These are phyloP conservation scores for Thrips palmi DNA, from an alignment of 1,140 invertebrate genomes.

Conservation along the genomic window DNA sequence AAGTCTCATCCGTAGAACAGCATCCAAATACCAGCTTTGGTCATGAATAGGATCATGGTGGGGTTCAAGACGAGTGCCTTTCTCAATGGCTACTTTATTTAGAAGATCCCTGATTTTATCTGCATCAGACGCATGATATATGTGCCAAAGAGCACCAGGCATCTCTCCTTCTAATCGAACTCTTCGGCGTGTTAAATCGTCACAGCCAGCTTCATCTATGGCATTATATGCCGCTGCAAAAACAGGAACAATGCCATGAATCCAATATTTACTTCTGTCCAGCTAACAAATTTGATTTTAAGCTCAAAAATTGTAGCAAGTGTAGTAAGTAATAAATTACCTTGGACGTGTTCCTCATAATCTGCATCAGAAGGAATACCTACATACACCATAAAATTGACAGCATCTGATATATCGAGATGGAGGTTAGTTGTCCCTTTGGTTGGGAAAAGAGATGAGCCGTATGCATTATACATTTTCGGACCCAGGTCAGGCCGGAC, in stretches of 20 bases:
- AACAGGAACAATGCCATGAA: no score
- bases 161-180: slow-evolving; percentile 28
- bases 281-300: no score
- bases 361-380: slow-evolving; percentile 29
- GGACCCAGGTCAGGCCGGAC: slow-evolving; percentile 43
- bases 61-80: slow-evolving; percentile 30
- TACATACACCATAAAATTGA: slow-evolving; percentile 45
- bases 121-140: slow-evolving; percentile 39
- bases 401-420: slow-evolving; percentile 44
- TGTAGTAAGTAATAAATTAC: no score
- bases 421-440: slow-evolving; percentile 46
- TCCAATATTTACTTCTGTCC: no score
- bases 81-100: slow-evolving; percentile 33
- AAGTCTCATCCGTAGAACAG: slow-evolving; percentile 29
- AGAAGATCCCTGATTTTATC: slow-evolving; percentile 39
- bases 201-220: slow-evolving; percentile 36
- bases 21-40: slow-evolving; percentile 39
- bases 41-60: slow-evolving; percentile 44
- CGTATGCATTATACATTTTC: slow-evolving; percentile 51
- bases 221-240: slow-evolving; percentile 27
- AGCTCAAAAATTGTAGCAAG: no score
- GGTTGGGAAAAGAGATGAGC: slow-evolving; percentile 23
- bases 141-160: slow-evolving; percentile 43
- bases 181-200: slow-evolving; percentile 28
- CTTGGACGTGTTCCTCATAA: slow-evolving; percentile 23